Percentiles rank a stretch among this genome's conserved stretches.
These are phyloP conservation scores for Halcyon senegalensis DNA, from an alignment of 2,113 vertebrate genomes.

Conservation along the genomic window DNA sequence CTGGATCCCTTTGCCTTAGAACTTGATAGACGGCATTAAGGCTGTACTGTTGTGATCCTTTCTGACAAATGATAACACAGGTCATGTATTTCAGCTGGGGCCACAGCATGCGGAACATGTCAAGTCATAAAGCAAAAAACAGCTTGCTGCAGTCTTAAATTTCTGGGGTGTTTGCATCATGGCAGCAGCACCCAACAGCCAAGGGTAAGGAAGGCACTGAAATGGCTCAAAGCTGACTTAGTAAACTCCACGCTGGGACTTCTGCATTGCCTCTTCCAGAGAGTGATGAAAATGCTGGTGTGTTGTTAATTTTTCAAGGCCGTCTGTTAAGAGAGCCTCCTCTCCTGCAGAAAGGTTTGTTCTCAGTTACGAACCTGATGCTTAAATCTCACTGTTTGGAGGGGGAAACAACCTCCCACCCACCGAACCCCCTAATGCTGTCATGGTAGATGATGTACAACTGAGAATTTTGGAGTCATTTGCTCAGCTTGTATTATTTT, in stretches of 20 bases:
- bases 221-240: not conserved
- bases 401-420: not conserved
- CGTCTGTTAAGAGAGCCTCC: not conserved
- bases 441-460: not conserved
- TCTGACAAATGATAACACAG: not conserved
- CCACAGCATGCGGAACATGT: not conserved
- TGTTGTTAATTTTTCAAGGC: not conserved
- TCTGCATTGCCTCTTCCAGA: not conserved
- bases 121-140: not conserved
- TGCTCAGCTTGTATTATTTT: not conserved
- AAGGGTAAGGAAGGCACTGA: not conserved
- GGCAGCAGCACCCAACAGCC: not conserved
- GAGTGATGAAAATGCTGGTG: not conserved
- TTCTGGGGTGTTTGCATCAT: not conserved
- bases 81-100: not conserved
- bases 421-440: not conserved
- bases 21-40: not conserved
- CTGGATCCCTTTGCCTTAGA: not conserved
- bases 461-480: not conserved
- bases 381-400: not conserved
- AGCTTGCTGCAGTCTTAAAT: not conserved
- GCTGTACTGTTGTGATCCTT: accelerated
- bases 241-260: not conserved
- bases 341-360: not conserved
- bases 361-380: not conserved